These are phyloP conservation scores for Pollenia griseotomentosa DNA, from an alignment of 2,888 invertebrate species.

Conservation along the genomic window DNA sequence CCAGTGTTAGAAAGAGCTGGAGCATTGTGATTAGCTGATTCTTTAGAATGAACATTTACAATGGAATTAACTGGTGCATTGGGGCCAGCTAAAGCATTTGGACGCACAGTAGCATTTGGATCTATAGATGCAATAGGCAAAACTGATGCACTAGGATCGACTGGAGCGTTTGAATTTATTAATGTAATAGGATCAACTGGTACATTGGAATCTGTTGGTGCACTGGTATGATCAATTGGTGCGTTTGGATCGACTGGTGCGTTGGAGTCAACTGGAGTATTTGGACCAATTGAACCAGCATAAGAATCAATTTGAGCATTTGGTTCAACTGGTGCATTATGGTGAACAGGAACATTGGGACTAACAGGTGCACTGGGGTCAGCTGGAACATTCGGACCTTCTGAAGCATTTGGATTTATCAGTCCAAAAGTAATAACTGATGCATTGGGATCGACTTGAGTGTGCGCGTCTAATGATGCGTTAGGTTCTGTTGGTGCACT, in stretches of 20 bases:
- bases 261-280: conserved; percentile 42
- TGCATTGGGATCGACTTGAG: too few relatives aligned
- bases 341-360: conserved; percentile 34
- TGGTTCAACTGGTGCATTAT: conserved; percentile 31
- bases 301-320: background rate
- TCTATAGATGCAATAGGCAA: conserved; percentile 1
- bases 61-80: conserved; percentile 48
- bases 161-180: background rate
- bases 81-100: conserved; percentile 49
- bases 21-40: conserved; percentile 68
- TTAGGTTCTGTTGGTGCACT: conserved; percentile 65
- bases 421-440: background rate
- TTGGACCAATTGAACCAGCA: conserved; percentile 1
- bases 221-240: conserved; percentile 8
- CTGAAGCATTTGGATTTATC: background rate
- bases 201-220: conserved; percentile 25
- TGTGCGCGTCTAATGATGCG: conserved; percentile 15
- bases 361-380: conserved; percentile 51
- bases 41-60: conserved; percentile 49
- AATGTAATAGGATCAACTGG: conserved; percentile 62
- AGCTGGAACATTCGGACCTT: conserved; percentile 48
- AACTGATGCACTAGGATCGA: too few relatives aligned
- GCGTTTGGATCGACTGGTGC: too few relatives aligned
- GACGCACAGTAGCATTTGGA: conserved; percentile 65
- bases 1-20: conserved; percentile 51